Percentiles rank a stretch among this genome's conserved stretches.
Evolutionary conservation across 2,888 invertebrate species (phyloP).

Genomic region (Strigamia maritima): DNA sequence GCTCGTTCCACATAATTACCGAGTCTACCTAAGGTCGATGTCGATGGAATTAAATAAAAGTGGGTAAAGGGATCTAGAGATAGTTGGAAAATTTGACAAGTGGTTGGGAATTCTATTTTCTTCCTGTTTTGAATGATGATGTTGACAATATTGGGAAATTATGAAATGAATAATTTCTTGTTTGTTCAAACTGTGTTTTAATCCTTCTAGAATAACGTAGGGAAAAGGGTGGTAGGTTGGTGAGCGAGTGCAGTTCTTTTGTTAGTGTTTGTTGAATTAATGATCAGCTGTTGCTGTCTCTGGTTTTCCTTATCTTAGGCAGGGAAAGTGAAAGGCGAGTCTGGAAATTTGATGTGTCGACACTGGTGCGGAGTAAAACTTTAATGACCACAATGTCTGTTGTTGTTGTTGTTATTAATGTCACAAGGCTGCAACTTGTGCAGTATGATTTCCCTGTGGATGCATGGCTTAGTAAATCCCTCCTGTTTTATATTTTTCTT

Average conservation of each 20-base stretch:
- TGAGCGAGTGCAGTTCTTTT: neutral
- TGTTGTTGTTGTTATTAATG: constrained; percentile 5
- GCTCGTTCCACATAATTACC: constrained; percentile 12
- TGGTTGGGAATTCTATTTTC: neutral
- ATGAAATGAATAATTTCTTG: neutral
- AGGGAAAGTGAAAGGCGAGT: neutral
- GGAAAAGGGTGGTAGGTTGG: neutral
- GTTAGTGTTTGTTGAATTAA: neutral
- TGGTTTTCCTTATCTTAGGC: neutral
- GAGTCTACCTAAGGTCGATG: constrained; percentile 9
- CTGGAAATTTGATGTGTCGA: constrained; percentile 22
- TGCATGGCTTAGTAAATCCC: constrained; percentile 23
- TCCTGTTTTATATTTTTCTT: constrained; percentile 10
- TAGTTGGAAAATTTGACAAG: neutral
- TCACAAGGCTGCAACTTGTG: constrained; percentile 23
- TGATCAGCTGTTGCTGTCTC: constrained; percentile 10
- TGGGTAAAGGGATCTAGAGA: neutral
- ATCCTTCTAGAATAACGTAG: neutral
- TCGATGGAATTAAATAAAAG: constrained; percentile 20
- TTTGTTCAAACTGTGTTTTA: neutral
- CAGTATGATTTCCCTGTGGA: constrained; percentile 23
- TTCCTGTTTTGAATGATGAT: neutral
- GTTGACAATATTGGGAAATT: neutral
- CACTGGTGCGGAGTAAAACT: constrained; percentile 6
- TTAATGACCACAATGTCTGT: constrained; percentile 19